Evolutionary conservation across 2,797 vertebrate species (phyloP), one percentile per base, ranked within the genome.

Genomic region (Lutjanus campechanus): DNA sequence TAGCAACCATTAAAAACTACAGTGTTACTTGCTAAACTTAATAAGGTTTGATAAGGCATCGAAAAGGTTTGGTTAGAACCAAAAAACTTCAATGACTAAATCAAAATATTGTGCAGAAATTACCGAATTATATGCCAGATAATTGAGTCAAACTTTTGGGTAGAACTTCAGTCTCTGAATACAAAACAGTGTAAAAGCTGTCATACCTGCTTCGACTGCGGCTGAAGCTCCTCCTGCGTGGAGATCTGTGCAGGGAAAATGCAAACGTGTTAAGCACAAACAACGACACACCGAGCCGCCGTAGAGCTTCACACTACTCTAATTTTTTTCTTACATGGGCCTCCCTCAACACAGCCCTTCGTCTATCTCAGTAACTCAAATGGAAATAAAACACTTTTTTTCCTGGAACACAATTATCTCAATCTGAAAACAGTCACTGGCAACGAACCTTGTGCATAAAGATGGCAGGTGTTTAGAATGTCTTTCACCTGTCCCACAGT

Each of bases 201-300:
- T 69, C 68, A 13, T 95, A 99, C 98, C 98, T 98, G 97, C 98
- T 99, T 81, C 98, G 97, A 94, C 98, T 99, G 40, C 98, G 96
- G 83, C 98, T 99, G 85, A 98, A 97, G 95, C 98, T 99, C 95
- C 97, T 97, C 94, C 97, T 98, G 87, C 98, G 96, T 54, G 98
- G 98, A 64, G 98, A 99, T 98, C 98, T 99, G 96, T 67, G 56
- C 76, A 85, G 81, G 88, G 90, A 84, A 82, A 89, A 92, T 70
- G 75, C 7, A 79, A 43, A 62, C 50, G 40, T 75, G 81, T 94
- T 85, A 92, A 59, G 53, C 36, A 77, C 62, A 50, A 64, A 79
- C 65, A 73, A 59, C 49, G 51, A 58, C 2, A n/a, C 11, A 20
- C 0, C n/a, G 19, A 47, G 40, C 29, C 56, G 59, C 76, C 19